Conservation (phyloP, 2,113 vertebrate genomes). For the Mustela lutreola region DNA sequence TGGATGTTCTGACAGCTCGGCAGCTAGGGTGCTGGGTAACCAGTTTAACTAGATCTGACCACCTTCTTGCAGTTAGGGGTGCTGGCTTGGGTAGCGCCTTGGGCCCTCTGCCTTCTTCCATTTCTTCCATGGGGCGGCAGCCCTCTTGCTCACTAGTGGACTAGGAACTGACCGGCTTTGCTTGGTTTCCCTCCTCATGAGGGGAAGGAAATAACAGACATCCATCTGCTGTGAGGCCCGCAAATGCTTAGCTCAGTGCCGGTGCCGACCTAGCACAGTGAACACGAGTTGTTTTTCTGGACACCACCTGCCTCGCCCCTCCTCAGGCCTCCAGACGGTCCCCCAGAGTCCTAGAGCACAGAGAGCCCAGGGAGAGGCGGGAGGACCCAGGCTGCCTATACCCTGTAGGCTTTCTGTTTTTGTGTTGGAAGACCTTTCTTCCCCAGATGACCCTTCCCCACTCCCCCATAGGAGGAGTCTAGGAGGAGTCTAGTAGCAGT, state of each 20-base stretch:
- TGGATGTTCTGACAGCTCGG: not conserved
- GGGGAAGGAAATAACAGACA: not conserved
- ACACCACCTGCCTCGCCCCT: not conserved
- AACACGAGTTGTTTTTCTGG: no score
- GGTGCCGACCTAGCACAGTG: not conserved
- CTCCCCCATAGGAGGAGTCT: not conserved
- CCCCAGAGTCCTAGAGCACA: not conserved
- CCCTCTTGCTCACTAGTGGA: not conserved
- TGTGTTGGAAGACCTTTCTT: not conserved
- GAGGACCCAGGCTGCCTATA: not conserved
- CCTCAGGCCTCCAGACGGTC: not conserved
- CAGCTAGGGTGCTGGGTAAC: not conserved
- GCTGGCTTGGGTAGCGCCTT: no score
- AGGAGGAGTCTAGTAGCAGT: not conserved
- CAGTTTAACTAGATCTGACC: not conserved
- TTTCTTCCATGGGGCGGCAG: rapidly evolving
- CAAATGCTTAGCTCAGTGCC: not conserved
- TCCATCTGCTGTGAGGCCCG: rapidly evolving
- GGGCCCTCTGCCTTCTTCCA: no score
- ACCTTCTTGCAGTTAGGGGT: not conserved
- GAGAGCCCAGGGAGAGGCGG: not conserved
- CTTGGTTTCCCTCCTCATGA: not conserved
- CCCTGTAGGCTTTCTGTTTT: not conserved
- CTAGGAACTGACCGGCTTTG: no score
- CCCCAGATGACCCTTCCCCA: not conserved